These are phyloP conservation scores for Oreonectes daqikongensis DNA, from an alignment of 2,797 vertebrate species.

Conservation along the genomic window DNA sequence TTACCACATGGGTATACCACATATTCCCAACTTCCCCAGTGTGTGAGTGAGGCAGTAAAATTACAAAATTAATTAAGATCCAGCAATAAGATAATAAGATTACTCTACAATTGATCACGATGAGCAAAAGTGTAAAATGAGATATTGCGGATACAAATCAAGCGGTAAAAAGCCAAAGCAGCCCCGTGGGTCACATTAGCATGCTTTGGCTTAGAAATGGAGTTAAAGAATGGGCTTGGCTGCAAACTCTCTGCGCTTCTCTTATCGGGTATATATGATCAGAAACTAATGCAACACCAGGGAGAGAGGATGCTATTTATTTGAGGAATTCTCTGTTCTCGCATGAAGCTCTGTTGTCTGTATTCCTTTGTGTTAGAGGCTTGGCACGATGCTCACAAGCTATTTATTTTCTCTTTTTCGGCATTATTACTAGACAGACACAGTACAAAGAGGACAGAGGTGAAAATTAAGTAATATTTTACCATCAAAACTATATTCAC, in stretches of 20 bases:
- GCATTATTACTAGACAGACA: not conserved
- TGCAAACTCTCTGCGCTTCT: constrained; percentile 20
- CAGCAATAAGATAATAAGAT: constrained; percentile 70
- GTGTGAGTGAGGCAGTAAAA: constrained; percentile 68
- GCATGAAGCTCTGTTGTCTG: constrained; percentile 17
- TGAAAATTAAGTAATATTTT: not conserved
- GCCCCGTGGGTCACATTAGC: constrained; percentile 20
- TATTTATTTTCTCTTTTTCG: not conserved
- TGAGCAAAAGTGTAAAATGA: constrained; percentile 38
- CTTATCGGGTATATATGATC: constrained; percentile 63
- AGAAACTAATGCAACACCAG: constrained; percentile 63
- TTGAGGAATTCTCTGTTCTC: constrained; percentile 57
- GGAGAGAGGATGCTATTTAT: constrained; percentile 71
- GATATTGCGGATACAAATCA: constrained; percentile 35
- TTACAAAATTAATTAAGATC: constrained; percentile 79
- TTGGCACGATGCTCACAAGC: constrained; percentile 5
- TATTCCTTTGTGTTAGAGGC: constrained; percentile 12
- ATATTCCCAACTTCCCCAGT: constrained; percentile 62
- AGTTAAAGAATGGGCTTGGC: constrained; percentile 20
- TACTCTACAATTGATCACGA: constrained; percentile 55
- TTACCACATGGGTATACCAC: constrained; percentile 52
- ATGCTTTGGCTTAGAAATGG: constrained; percentile 20
- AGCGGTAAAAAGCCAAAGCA: not conserved
- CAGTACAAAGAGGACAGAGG: not conserved
- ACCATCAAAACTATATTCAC: not conserved